phyloP scores from a whole-genome alignment of 2,888 invertebrate genomes.

The Rosalia funebris region DNA sequence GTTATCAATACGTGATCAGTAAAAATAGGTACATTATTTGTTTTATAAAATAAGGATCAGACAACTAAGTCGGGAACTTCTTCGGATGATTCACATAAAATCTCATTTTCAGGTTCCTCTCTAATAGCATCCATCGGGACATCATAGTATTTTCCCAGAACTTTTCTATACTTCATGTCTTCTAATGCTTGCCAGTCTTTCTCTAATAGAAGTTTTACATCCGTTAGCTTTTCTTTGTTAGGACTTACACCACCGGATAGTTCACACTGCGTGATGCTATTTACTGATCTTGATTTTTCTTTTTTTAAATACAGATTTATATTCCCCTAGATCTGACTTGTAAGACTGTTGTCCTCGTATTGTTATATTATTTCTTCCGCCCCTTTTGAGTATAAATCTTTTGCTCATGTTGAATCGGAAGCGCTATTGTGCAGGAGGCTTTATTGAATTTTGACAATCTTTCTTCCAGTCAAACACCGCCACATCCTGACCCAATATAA shows the following conservation, averaged over 20 bases:
- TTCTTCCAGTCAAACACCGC: neutral
- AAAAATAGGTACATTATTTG: neutral
- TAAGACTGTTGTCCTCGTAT: neutral
- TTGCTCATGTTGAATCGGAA: neutral
- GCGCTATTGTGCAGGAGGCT: neutral
- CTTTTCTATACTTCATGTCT: neutral
- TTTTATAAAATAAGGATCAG: neutral
- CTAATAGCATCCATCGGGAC: neutral
- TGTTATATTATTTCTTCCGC: neutral
- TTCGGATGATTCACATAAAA: neutral
- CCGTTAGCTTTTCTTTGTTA: neutral
- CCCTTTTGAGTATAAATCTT: neutral
- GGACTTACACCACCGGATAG: neutral
- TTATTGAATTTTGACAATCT: neutral
- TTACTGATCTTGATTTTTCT: neutral
- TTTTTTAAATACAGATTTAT: neutral
- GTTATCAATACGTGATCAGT: neutral
- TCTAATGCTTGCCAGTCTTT: neutral
- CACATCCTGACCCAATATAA: slow-evolving; percentile 2
- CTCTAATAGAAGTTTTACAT: neutral
- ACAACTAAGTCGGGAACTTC: neutral
- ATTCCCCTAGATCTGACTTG: neutral
- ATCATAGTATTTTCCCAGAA: neutral
- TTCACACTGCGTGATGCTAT: neutral
- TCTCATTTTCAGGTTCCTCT: neutral